Conservation (phyloP, 2,888 invertebrate species). For the Andrena marginata region DNA sequence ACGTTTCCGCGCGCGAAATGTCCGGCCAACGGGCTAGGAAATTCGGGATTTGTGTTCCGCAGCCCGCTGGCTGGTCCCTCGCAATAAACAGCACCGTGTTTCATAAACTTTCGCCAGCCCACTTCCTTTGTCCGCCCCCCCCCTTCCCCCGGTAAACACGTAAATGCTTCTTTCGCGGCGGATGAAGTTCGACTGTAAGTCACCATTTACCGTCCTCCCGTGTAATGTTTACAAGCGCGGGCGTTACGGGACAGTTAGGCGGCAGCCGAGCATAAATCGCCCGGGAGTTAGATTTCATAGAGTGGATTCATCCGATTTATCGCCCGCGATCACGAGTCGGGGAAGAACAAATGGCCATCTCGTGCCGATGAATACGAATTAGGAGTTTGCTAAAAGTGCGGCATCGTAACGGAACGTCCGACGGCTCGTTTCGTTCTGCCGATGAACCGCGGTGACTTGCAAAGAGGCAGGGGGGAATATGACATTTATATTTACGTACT, state of each 20-base stretch:
- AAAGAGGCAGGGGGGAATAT: no score
- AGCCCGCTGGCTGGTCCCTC: slow-evolving; percentile 8
- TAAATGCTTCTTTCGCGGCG: slow-evolving; percentile 55
- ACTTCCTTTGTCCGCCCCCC: slow-evolving; percentile 35
- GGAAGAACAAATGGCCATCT: not conserved
- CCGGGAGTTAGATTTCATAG: not conserved
- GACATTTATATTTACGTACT: no score
- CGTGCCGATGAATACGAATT: slow-evolving; percentile 13
- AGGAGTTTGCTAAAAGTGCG: not conserved
- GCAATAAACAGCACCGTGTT: slow-evolving; percentile 62
- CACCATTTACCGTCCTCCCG: slow-evolving; percentile 45
- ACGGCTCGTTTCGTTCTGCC: not conserved
- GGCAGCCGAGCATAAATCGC: slow-evolving; percentile 43
- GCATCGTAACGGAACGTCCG: not conserved
- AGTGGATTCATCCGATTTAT: slow-evolving; percentile 27
- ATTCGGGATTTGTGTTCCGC: slow-evolving; percentile 45
- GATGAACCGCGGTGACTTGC: not conserved
- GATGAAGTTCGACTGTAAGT: slow-evolving; percentile 59
- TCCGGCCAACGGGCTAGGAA: slow-evolving; percentile 16
- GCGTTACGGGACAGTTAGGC: slow-evolving; percentile 28
- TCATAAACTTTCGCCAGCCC: slow-evolving; percentile 59
- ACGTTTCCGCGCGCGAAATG: slow-evolving; percentile 29
- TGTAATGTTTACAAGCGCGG: slow-evolving; percentile 42
- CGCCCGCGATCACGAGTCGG: not conserved
- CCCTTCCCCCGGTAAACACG: slow-evolving; percentile 59